Conservation (phyloP, 2,888 invertebrate genomes). For the Allolobophora icterica region DNA sequence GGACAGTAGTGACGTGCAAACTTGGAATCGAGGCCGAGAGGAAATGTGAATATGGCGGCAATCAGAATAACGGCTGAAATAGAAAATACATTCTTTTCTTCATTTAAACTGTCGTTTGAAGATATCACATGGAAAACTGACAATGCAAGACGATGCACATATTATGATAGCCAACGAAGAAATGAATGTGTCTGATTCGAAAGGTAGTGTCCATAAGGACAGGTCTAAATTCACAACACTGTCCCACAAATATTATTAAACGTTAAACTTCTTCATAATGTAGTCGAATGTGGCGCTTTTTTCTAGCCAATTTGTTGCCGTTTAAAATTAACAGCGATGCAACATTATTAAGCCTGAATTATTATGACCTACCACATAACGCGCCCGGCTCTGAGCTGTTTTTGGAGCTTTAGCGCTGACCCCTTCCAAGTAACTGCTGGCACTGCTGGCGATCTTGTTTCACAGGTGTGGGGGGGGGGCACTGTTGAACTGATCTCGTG, state of each 20-base stretch:
- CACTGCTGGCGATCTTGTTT: no score
- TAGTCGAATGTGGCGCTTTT: no score
- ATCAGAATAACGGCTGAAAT: conserved; percentile 65
- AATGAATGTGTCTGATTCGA: neutral
- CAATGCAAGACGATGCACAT: neutral
- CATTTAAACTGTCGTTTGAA: neutral
- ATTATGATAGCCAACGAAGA: neutral
- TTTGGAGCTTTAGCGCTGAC: no score
- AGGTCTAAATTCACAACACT: neutral
- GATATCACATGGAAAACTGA: neutral
- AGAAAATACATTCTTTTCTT: conserved; percentile 35
- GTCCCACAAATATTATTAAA: neutral
- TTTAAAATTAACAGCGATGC: no score
- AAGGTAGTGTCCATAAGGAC: neutral
- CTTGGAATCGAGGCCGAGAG: conserved; percentile 63
- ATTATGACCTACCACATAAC: no score
- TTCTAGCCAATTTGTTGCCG: no score
- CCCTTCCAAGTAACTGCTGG: no score
- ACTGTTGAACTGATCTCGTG: no score
- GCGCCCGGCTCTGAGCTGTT: no score
- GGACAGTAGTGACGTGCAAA: conserved; percentile 62
- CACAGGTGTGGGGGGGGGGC: no score
- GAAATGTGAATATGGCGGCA: conserved; percentile 64
- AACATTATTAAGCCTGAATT: no score
- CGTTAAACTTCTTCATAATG: no score